Percentiles rank a stretch among this genome's conserved stretches.
These are phyloP conservation scores for Pygoscelis adeliae DNA, from an alignment of 2,113 vertebrate species.

Conservation along the genomic window DNA sequence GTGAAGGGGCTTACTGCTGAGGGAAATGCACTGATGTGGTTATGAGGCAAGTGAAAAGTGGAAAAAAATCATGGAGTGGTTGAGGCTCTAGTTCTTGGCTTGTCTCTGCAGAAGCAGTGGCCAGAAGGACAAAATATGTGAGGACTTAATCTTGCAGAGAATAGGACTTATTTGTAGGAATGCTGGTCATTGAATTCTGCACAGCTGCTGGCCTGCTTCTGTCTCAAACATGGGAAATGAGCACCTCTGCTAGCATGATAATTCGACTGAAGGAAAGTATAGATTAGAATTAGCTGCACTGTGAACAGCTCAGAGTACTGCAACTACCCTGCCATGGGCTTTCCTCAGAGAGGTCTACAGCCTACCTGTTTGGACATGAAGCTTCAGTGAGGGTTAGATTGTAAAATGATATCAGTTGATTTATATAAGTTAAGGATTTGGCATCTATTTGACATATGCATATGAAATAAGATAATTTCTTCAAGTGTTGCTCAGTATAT, in stretches of 20 bases:
- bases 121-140: neutral
- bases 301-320: neutral
- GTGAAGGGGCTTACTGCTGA: neutral
- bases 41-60: neutral
- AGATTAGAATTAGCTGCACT: neutral
- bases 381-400: neutral
- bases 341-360: neutral
- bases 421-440: neutral
- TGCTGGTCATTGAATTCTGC: neutral
- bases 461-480: neutral
- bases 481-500: neutral
- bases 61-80: neutral
- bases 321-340: neutral
- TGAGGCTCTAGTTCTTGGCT: neutral
- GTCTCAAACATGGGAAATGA: neutral
- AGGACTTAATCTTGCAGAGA: neutral
- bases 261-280: neutral
- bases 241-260: neutral
- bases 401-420: neutral
- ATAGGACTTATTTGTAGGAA: neutral
- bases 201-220: neutral
- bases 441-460: neutral
- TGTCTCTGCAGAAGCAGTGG: neutral
- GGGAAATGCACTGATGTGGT: neutral
- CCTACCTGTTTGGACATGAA: neutral